phyloP scores from a whole-genome alignment of 2,797 vertebrate genomes.

The Garrulus glandarius region DNA sequence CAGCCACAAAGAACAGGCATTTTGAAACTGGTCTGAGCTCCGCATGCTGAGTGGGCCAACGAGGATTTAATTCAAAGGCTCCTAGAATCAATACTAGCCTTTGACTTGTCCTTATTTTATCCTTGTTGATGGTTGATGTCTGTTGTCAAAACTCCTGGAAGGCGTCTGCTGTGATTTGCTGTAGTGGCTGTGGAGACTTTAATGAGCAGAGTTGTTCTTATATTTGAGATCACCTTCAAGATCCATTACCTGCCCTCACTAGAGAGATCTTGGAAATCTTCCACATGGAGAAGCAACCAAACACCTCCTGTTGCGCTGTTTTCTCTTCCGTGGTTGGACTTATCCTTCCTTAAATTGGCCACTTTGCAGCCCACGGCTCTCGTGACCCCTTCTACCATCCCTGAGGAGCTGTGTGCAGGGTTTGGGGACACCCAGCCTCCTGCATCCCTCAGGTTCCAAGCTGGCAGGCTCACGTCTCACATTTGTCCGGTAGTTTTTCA shows the following conservation, averaged over 20 bases:
- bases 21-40: conserved; percentile 13
- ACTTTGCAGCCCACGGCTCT: not conserved
- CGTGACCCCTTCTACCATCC: not conserved
- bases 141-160: conserved; percentile 64
- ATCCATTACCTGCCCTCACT: conserved; percentile 37
- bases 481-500: not conserved
- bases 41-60: conserved; percentile 26
- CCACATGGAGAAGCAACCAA: not conserved
- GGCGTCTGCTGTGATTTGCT: conserved; percentile 52
- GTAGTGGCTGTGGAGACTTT: conserved; percentile 14
- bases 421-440: not conserved
- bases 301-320: not conserved
- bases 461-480: not conserved
- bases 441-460: not conserved
- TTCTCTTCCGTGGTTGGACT: not conserved
- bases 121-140: conserved; percentile 63
- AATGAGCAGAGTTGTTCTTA: conserved; percentile 35
- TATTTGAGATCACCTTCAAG: conserved; percentile 60
- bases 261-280: conserved; percentile 34
- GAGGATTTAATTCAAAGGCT: conserved; percentile 50
- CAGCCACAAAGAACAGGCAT: not conserved
- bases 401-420: not conserved
- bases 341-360: not conserved
- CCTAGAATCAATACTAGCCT: conserved; percentile 57
- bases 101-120: conserved; percentile 65